Base-by-base conservation (phyloP, 2,888 invertebrate genomes). In the Heliconius cydno region DNA sequence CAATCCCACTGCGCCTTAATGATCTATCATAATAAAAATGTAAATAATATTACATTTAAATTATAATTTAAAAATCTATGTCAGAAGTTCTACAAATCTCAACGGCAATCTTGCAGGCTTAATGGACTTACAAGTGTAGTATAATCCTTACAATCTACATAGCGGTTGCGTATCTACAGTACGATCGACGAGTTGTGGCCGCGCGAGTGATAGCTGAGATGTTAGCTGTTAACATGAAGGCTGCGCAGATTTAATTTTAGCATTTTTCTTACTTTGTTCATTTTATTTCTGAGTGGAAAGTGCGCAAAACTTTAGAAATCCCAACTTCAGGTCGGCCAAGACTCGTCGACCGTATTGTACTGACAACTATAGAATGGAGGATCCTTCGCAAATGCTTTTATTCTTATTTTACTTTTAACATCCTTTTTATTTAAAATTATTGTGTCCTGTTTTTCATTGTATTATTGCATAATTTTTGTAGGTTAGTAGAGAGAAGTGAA, bases 131-230 rank as follows among this genome's bases (percentile, higher is more conserved):
- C 52, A 72, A 72, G 72, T 57, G 30, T 71, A 52, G 6, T 25
- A 41, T 70, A 70, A 70, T 70, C 70, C 70, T 70, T 70, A 65
- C 70, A 70, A 70, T 41, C 72, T 52, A 52, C 72, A 52, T 72
- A 72, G 30, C 52, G 52, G 28, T 52, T 57, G 52, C 25, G 52
- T 22, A n/a, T 41, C 13, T 25, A 70, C n/a, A 57, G 57, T 57
- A 22, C 57, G n/a, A 10, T 9, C 9, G n/a, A n/a, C 22, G 10
- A 57, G 57, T 22, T 22, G 57, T 57, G 57, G n/a, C 57, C n/a
- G 9, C 57, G 3, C 10, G 1, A n/a, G 19, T 22, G 57, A 19
- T n/a, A 57, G 10, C 22, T 57, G 6, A 46, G 4, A 46, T 46
- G 0, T 13, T 52, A 19, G 19, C 4, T 52, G 52, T 52, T 52